These are phyloP conservation scores for Polyodon spathula DNA, from an alignment of 2,113 vertebrate genomes.

Conservation along the genomic window DNA sequence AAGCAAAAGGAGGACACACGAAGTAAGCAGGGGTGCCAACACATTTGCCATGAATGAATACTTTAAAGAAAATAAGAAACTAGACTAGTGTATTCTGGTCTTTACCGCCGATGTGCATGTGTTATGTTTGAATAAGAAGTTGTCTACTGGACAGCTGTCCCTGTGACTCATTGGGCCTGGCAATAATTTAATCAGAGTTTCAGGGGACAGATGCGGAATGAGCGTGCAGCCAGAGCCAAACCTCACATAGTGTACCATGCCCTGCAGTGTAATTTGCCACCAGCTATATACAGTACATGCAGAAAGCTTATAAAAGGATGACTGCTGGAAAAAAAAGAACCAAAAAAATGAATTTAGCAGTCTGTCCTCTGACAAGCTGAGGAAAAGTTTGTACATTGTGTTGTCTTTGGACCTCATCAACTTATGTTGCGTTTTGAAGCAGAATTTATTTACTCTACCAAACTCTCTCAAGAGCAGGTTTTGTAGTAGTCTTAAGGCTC, in stretches of 20 bases:
- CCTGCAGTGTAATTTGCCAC: constrained; percentile 39
- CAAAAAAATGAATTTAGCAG: constrained; percentile 1
- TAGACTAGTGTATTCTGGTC: neutral
- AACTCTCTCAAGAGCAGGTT: too few relatives aligned
- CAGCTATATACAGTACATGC: constrained; percentile 35
- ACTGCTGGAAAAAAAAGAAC: constrained; percentile 11
- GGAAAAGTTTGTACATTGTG: too few relatives aligned
- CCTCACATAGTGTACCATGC: constrained; percentile 19
- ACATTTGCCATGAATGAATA: too few relatives aligned
- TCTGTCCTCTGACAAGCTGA: neutral
- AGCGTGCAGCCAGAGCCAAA: constrained; percentile 17
- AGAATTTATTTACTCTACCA: too few relatives aligned
- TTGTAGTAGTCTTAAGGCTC: too few relatives aligned
- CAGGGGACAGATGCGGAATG: constrained; percentile 26
- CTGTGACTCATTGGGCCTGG: constrained; percentile 8
- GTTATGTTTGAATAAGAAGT: neutral
- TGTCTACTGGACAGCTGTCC: neutral
- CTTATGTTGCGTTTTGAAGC: too few relatives aligned
- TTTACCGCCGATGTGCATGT: neutral
- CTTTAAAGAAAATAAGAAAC: too few relatives aligned
- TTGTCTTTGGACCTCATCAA: too few relatives aligned
- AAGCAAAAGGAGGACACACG: too few relatives aligned
- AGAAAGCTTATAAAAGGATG: constrained; percentile 23
- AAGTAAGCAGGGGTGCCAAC: too few relatives aligned
- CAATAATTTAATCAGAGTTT: constrained; percentile 12